A percentile compares a stretch with the other conserved stretches of the same genome.
Conservation (phyloP, 2,797 vertebrate genomes). For the Apogon hyalosoma region DNA sequence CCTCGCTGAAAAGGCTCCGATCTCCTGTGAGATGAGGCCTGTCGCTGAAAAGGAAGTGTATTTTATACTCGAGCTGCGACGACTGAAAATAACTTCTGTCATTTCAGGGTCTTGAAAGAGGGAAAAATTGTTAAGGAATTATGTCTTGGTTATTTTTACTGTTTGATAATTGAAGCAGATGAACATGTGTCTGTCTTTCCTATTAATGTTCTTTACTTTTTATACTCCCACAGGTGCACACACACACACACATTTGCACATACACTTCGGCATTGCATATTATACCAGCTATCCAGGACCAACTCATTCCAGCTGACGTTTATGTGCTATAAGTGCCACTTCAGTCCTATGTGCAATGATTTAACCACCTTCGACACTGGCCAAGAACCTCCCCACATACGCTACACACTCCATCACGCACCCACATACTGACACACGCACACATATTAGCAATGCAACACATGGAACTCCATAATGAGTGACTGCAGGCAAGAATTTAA, state of each 20-base stretch:
- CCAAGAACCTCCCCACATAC: slow-evolving; percentile 49
- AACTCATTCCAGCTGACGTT: slow-evolving; percentile 72
- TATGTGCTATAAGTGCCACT: slow-evolving; percentile 80
- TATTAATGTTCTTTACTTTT: slow-evolving; percentile 18
- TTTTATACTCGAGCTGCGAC: slow-evolving; percentile 5
- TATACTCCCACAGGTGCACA: slow-evolving; percentile 15
- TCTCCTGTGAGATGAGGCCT: slow-evolving; percentile 32
- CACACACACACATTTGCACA: slow-evolving; percentile 16
- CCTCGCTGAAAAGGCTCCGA: slow-evolving; percentile 36
- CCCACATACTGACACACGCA: slow-evolving; percentile 31
- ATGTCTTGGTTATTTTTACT: slow-evolving; percentile 19
- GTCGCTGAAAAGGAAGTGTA: background rate
- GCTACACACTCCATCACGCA: slow-evolving; percentile 40
- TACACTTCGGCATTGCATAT: slow-evolving; percentile 37
- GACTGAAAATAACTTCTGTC: slow-evolving; percentile 46
- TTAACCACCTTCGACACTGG: slow-evolving; percentile 67
- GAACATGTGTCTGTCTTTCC: slow-evolving; percentile 33
- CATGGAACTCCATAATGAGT: slow-evolving; percentile 55
- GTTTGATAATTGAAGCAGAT: slow-evolving; percentile 40
- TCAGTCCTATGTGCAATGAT: slow-evolving; percentile 70
- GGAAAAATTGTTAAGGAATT: background rate
- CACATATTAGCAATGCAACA: slow-evolving; percentile 27
- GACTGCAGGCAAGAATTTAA: slow-evolving; percentile 66
- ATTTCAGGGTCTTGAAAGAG: slow-evolving; percentile 36
- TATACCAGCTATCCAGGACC: slow-evolving; percentile 43